Conservation (phyloP, 2,888 invertebrate species). For the Nephrotoma guestfalica region DNA sequence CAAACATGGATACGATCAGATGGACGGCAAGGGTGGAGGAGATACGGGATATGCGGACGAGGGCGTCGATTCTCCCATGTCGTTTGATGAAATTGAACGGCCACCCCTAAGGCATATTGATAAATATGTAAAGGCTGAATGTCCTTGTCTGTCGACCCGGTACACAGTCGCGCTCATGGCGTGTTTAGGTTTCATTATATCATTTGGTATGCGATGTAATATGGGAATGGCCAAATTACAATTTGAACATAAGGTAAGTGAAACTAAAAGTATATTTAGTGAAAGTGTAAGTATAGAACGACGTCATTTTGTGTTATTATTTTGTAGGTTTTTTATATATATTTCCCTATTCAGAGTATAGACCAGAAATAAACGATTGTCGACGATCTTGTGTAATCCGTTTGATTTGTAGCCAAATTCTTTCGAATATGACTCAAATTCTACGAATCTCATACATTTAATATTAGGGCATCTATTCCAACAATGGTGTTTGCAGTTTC, state of each 20-base stretch:
- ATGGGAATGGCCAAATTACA: slow-evolving; percentile 95
- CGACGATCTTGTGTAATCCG: too few relatives aligned
- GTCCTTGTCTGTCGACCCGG: slow-evolving; percentile 72
- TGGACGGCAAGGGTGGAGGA: slow-evolving; percentile 25
- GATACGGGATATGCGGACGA: slow-evolving; percentile 17
- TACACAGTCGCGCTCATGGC: slow-evolving; percentile 78
- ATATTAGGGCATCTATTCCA: too few relatives aligned
- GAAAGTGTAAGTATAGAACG: too few relatives aligned
- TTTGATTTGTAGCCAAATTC: too few relatives aligned
- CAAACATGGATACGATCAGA: slow-evolving; percentile 26
- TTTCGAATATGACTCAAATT: too few relatives aligned
- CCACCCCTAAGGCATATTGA: slow-evolving; percentile 77
- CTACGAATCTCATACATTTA: too few relatives aligned
- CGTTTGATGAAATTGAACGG: slow-evolving; percentile 67
- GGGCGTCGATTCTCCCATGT: slow-evolving; percentile 54
- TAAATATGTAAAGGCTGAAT: slow-evolving; percentile 74
- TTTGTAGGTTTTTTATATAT: too few relatives aligned
- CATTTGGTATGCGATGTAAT: slow-evolving; percentile 97
- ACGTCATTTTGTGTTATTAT: too few relatives aligned
- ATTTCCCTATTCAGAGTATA: too few relatives aligned
- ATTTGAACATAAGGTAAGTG: slow-evolving; percentile 45
- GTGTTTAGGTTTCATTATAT: slow-evolving; percentile 81
- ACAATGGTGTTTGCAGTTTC: too few relatives aligned
- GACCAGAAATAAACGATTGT: too few relatives aligned
- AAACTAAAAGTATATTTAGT: background rate